Conservation (phyloP, 35 echinoderm and acorn worm genomes). For the Hemicentrotus pulcherrimus region DNA sequence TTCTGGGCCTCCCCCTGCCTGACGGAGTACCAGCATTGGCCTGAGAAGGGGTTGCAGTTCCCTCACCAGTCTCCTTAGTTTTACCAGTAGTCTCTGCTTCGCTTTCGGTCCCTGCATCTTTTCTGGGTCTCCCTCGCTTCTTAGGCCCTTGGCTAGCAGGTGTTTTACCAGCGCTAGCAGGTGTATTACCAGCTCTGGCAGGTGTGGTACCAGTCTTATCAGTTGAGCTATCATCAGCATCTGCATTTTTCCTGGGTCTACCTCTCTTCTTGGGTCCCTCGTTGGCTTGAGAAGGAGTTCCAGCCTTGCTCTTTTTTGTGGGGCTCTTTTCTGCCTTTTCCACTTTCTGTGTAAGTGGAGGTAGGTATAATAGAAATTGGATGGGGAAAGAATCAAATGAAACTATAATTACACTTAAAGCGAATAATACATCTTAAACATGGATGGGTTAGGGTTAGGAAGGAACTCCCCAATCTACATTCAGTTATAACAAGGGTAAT, state of each 20-base stretch:
- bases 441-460: too few relatives aligned
- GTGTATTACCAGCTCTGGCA: neutral
- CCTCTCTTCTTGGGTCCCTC: slow-evolving; percentile 8
- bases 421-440: too few relatives aligned
- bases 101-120: neutral
- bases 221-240: neutral
- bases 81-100: neutral
- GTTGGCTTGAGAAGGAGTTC: neutral
- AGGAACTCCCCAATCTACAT: too few relatives aligned
- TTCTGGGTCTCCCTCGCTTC: neutral
- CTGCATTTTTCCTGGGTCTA: neutral
- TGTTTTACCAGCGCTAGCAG: neutral
- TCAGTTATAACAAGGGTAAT: too few relatives aligned
- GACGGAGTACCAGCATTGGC: neutral
- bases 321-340: neutral
- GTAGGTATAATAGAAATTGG: too few relatives aligned
- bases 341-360: too few relatives aligned
- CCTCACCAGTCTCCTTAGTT: neutral
- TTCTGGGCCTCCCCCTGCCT: neutral
- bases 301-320: neutral
- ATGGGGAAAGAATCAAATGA: too few relatives aligned
- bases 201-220: neutral
- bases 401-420: too few relatives aligned
- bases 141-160: neutral
- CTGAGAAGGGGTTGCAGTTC: neutral